phyloP scores from a whole-genome alignment of 2,888 invertebrate species.

The Ectobius pallidus region DNA sequence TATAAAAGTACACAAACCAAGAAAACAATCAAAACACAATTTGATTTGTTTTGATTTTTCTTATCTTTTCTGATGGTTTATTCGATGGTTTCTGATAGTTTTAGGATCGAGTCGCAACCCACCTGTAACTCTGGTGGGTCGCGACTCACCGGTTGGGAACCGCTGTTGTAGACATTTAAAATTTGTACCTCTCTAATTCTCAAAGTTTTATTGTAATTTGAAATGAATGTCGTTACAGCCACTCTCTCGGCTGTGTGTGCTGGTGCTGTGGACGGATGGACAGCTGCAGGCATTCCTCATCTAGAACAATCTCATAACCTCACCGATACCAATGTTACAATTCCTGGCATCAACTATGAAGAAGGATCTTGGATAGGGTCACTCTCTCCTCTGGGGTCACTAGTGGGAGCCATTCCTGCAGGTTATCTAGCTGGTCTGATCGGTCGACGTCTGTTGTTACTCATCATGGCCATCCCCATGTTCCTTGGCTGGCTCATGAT shows the following conservation, averaged over 20 bases:
- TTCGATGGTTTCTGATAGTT: no score
- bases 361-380: slow-evolving; percentile 78
- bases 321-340: slow-evolving; percentile 55
- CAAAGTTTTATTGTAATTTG: no score
- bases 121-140: no score
- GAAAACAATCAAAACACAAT: no score
- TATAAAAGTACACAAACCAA: no score
- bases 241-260: slow-evolving; percentile 57
- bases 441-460: slow-evolving; percentile 44
- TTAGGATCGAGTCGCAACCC: no score
- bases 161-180: no score
- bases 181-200: no score
- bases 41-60: no score
- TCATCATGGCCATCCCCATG: slow-evolving; percentile 67
- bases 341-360: slow-evolving; percentile 55
- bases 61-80: no score
- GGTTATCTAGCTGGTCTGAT: slow-evolving; percentile 55
- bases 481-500: slow-evolving; percentile 73
- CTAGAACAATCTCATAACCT: slow-evolving; percentile 48
- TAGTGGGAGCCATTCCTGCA: slow-evolving; percentile 72
- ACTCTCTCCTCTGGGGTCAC: slow-evolving; percentile 71
- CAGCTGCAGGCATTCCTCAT: slow-evolving; percentile 54
- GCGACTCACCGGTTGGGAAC: no score
- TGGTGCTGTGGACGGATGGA: slow-evolving; percentile 60
- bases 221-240: slow-evolving; percentile 49